A percentile compares a stretch with the other conserved stretches of the same genome.
phyloP scores from a whole-genome alignment of 2,888 invertebrate species.

The Melanostoma mellinum region DNA sequence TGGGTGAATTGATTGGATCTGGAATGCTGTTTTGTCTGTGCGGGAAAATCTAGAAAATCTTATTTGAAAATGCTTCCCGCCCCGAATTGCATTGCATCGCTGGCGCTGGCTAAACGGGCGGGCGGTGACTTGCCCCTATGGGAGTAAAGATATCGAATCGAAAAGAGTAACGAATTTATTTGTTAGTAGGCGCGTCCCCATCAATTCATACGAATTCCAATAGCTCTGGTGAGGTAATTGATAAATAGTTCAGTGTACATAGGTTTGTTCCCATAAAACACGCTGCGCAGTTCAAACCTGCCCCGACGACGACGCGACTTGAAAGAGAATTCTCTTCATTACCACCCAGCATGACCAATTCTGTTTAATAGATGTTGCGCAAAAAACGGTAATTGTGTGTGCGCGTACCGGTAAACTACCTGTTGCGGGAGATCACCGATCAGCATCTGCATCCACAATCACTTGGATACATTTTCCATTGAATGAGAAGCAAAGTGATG shows the following conservation, averaged over 20 bases:
- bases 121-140: neutral
- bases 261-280: conserved; percentile 28
- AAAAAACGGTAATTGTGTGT: conserved; percentile 32
- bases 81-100: conserved; percentile 18
- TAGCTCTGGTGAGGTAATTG: conserved; percentile 28
- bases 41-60: conserved; percentile 22
- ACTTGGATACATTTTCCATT: conserved; percentile 10
- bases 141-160: neutral
- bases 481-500: conserved; percentile 4
- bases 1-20: conserved; percentile 48
- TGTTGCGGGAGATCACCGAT: conserved; percentile 31
- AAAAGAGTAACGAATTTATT: neutral
- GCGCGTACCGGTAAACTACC: conserved; percentile 35
- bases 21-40: conserved; percentile 29
- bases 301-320: conserved; percentile 1
- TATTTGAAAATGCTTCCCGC: conserved; percentile 33
- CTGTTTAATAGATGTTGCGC: conserved; percentile 62
- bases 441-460: conserved; percentile 9
- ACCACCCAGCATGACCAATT: conserved; percentile 68
- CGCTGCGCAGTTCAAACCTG: conserved; percentile 22
- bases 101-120: neutral
- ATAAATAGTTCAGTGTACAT: conserved; percentile 37
- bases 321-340: conserved; percentile 44
- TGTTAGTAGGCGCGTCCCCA: conserved; percentile 50
- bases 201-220: conserved; percentile 57